Percentiles rank a stretch among this genome's conserved stretches.
Conservation (phyloP, 2,888 invertebrate species). For the Acronicta leporina region DNA sequence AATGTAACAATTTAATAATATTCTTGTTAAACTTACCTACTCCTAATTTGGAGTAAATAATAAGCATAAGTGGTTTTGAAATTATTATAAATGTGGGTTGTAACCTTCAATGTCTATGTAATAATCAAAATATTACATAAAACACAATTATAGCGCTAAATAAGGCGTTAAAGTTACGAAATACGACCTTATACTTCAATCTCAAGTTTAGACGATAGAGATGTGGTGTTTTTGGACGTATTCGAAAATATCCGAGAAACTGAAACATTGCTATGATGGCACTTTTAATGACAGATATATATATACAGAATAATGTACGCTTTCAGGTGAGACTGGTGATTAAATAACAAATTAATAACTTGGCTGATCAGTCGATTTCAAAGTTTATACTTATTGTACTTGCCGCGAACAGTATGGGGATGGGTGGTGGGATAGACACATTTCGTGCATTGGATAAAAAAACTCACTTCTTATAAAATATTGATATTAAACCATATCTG, state of each 20-base stretch:
- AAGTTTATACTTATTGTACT: no score
- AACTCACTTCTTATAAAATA: no score
- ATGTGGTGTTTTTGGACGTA: slow-evolving; percentile 1
- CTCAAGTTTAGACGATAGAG: slow-evolving; percentile 21
- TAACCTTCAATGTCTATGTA: slow-evolving; percentile 6
- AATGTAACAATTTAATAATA: neutral
- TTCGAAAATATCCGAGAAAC: slow-evolving; percentile 8
- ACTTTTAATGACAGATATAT: no score
- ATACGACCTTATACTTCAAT: slow-evolving; percentile 18
- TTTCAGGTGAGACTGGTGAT: no score
- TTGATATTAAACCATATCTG: no score
- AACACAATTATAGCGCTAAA: neutral
- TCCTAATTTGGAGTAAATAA: slow-evolving; percentile 7
- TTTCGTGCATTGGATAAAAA: no score
- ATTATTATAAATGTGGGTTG: neutral
- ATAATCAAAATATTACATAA: slow-evolving; percentile 4
- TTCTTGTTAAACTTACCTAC: neutral
- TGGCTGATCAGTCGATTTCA: no score
- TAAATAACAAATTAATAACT: no score
- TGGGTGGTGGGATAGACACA: no score
- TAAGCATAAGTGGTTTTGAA: neutral
- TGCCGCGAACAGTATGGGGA: no score
- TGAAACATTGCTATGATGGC: neutral
- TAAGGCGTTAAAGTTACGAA: slow-evolving; percentile 19
- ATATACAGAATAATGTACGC: no score